Percentiles rank a stretch among this genome's conserved stretches.
phyloP scores from a whole-genome alignment of 2,113 vertebrate species.

The Emydura subglobosa region DNA sequence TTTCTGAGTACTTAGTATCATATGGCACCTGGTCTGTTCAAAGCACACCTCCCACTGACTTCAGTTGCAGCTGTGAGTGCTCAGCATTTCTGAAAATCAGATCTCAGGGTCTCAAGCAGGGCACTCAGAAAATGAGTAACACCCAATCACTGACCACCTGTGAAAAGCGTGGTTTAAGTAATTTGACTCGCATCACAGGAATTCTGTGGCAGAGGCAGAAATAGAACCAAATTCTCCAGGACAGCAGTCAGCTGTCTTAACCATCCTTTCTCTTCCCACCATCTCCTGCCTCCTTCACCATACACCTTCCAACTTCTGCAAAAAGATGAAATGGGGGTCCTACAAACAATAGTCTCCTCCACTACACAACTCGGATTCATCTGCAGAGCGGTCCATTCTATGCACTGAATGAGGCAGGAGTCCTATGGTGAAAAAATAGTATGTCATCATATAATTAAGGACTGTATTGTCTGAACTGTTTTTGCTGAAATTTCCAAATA shows the following conservation, averaged over 20 bases:
- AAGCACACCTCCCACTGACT: background rate
- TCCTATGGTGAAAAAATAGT: background rate
- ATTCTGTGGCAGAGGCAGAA: background rate
- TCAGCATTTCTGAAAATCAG: background rate
- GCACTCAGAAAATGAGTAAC: background rate
- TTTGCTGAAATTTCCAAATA: background rate
- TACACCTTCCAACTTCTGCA: background rate
- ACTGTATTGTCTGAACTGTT: background rate
- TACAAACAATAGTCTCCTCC: background rate
- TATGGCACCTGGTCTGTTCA: background rate
- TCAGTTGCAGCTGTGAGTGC: background rate
- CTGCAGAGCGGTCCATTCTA: too few relatives aligned
- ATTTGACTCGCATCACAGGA: background rate
- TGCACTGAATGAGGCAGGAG: background rate
- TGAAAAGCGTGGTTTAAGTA: background rate
- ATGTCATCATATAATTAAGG: background rate
- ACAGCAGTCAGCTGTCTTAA: background rate
- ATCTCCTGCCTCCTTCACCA: background rate
- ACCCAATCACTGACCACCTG: background rate
- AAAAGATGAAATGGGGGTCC: background rate
- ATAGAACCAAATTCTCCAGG: background rate
- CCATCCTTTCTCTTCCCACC: background rate
- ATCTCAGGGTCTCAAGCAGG: background rate
- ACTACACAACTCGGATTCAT: background rate
- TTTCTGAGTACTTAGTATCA: background rate